A percentile compares a stretch with the other conserved stretches of the same genome.
Evolutionary conservation across 2,888 invertebrate species (phyloP).

Genomic region (Drosophila gaucha): DNA sequence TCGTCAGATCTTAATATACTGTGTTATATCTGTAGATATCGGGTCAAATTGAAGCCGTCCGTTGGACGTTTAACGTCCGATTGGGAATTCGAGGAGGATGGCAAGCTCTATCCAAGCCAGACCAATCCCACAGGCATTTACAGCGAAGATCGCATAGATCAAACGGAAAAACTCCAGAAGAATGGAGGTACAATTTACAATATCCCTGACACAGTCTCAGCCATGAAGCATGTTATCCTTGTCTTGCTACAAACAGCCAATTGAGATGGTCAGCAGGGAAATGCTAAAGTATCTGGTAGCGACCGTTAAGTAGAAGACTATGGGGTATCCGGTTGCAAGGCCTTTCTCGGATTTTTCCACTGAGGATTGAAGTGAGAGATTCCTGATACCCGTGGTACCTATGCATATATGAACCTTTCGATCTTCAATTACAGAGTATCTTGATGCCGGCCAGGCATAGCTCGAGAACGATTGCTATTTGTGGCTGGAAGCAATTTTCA

Average conservation of each 20-base stretch:
- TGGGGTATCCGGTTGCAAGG: slow-evolving; percentile 87
- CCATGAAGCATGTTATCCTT: slow-evolving; percentile 96
- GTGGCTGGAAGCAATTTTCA: neutral
- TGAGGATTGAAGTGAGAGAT: too few species aligned
- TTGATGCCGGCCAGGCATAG: neutral
- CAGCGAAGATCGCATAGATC: slow-evolving; percentile 98
- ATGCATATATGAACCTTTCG: too few species aligned
- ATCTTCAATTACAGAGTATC: neutral
- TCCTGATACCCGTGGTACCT: neutral
- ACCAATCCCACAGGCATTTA: slow-evolving; percentile 99
- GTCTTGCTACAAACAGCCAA: slow-evolving; percentile 90
- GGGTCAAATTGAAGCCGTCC: too few species aligned
- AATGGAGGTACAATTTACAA: slow-evolving; percentile 87
- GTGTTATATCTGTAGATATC: too few species aligned
- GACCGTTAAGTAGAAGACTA: slow-evolving; percentile 97
- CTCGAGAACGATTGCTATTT: neutral
- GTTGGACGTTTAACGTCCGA: slow-evolving; percentile 98
- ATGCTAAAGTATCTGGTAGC: slow-evolving; percentile 96
- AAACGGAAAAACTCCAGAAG: slow-evolving; percentile 98
- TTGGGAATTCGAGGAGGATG: slow-evolving; percentile 99
- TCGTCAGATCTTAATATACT: too few species aligned
- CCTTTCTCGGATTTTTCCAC: neutral
- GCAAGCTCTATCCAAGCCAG: slow-evolving; percentile 97
- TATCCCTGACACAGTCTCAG: slow-evolving; percentile 90
- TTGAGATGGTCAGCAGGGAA: slow-evolving; percentile 94